Base-by-base conservation (phyloP, 2,797 vertebrate genomes). In the Lemur catta region DNA sequence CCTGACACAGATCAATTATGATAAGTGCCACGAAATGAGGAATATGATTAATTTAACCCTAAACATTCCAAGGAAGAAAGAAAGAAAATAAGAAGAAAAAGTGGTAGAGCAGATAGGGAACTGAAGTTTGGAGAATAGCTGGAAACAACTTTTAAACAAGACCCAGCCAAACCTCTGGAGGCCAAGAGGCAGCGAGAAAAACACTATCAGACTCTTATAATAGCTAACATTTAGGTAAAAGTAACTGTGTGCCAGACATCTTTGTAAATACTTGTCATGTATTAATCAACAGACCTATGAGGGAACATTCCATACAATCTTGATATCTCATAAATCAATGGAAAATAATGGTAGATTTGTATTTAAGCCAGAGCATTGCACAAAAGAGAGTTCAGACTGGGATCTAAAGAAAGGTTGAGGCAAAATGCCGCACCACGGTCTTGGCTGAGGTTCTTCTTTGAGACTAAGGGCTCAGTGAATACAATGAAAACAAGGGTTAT, bases 321-420 rank as follows among this genome's bases (percentile, higher is more conserved):
- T 67, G 41, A 50, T 80, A 48, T 87, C 43, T 74, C 55, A 30
- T 88, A 90, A 95, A 89, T 96, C 82, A 88, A 14, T 71, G 63
- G 79, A 78, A 76, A 92, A 76, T 79, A 91, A 65, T 1, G 2
- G 85, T 79, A 38, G 24, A 38, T 48, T 76, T 87, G 46, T 74
- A 26, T 35, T 71, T 65, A 43, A 96, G 89, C 43, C 74, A 93
- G 28, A 22, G 13, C 26, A 41, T 74, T 84, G 35, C 61, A 76
- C 76, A 94, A 79, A 86, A 28, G 35, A 55, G 9, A 71, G 22
- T 35, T 65, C 91, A 71, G 35, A 74, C 30, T 41, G 24, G 22
- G 41, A 91, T 79, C 69, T 76, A 82, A 91, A 35, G 71, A 38
- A 87, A 92, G 28, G 8, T 18, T 55, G 59, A 81, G 6, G 30